Evolutionary conservation across 2,888 invertebrate genomes (phyloP), one percentile per base, ranked within the genome.

Genomic region (Copidosoma aretas): DNA sequence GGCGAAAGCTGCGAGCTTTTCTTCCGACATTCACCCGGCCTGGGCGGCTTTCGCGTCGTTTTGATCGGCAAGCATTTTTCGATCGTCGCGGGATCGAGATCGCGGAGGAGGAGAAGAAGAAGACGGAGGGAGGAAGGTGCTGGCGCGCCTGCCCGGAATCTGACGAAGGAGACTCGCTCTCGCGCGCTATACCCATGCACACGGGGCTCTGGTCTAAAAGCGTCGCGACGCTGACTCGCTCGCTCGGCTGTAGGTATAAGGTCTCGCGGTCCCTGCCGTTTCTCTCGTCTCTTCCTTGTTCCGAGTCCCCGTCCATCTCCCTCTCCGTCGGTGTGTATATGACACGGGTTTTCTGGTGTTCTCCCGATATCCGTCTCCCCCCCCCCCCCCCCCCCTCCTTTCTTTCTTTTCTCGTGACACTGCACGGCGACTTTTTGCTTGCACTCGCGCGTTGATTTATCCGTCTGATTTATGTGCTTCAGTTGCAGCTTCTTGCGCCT

Each of bases 171-270:
- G 25, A 22, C 17, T 24, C 54, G 32, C n/a, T n/a, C 15, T 25
- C 49, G 32, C 3, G 32, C 32, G 32, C 32, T 32, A 32, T 32
- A 56, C 39, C n/a, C 39, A 46, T 46, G 19, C 25, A 32, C 72
- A 73, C 49, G 73, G 76, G 76, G 81, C 81, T 81, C 80, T 76
- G 81, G 72, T 81, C 81, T 81, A 81, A 81, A 81, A 81, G 76
- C 81, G 81, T 81, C 81, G 72, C 79, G 67, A 59, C 71, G 74
- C 19, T 53, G 57, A 19, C 17, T 61, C 52, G 21, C 32, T 15
- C 39, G 53, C 52, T 41, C 21, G 21, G 17, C 14, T 17, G 10
- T 15, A 19, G 10, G 8, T 3, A 15, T 14, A 19, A 12, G 49
- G 41, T 8, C 22, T 12, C 62, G 41, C 43, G 22, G 21, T 10